Conservation (phyloP, 1,140 invertebrate genomes). For the Acyrthosiphon pisum region DNA sequence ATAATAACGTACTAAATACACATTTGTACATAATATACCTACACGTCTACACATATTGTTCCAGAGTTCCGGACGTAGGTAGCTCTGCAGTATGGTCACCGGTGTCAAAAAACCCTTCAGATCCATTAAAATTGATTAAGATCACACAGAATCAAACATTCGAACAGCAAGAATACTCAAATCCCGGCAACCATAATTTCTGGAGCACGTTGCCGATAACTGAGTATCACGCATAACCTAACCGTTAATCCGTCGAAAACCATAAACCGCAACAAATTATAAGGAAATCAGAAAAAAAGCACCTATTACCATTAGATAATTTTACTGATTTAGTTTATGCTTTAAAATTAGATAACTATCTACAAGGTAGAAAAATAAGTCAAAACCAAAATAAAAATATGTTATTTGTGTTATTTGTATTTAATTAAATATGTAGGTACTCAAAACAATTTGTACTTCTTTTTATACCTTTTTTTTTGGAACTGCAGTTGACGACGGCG, state of each 20-base stretch:
- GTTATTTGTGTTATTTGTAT: too few species aligned
- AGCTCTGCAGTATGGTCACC: background rate
- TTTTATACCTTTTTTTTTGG: too few species aligned
- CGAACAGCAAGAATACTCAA: background rate
- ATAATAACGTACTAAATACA: background rate
- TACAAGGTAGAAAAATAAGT: too few species aligned
- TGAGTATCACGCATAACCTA: background rate
- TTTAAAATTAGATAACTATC: background rate
- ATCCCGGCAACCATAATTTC: constrained; percentile 25
- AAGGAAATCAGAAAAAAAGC: background rate
- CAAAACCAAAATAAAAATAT: too few species aligned
- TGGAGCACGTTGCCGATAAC: constrained; percentile 40
- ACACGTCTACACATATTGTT: background rate
- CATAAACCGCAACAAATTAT: background rate
- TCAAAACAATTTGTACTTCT: too few species aligned
- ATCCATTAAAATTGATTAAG: constrained; percentile 32
- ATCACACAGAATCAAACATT: constrained; percentile 37
- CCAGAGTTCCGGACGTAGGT: background rate
- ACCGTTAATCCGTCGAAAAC: too few species aligned
- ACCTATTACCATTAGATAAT: background rate
- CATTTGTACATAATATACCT: background rate
- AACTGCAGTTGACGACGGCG: too few species aligned
- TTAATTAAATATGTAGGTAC: too few species aligned
- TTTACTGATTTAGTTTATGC: background rate
- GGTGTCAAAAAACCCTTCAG: constrained; percentile 17